Conservation (phyloP, 1,140 invertebrate species). For the Sinonovacula constricta region DNA sequence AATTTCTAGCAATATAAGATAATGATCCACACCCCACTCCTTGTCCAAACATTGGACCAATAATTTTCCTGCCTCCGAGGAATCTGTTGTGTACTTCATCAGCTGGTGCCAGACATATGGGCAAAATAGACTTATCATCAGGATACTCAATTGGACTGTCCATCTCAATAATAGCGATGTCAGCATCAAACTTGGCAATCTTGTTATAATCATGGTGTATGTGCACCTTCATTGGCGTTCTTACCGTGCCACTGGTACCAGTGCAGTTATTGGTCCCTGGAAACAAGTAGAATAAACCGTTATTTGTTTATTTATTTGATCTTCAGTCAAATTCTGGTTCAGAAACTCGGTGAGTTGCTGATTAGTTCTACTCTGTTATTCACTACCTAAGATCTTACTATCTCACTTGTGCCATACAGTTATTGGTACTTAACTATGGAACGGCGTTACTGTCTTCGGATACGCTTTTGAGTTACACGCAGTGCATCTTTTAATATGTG, state of each 20-base stretch:
- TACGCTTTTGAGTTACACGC: too few species aligned
- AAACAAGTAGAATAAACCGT: too few species aligned
- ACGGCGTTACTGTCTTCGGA: too few species aligned
- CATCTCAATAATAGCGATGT: constrained; percentile 69
- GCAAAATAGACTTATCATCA: constrained; percentile 46
- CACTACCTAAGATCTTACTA: too few species aligned
- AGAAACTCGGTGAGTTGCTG: too few species aligned
- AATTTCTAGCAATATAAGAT: too few species aligned
- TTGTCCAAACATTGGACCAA: constrained; percentile 52
- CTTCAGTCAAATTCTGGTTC: too few species aligned
- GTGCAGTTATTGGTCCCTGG: background rate
- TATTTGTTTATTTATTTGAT: too few species aligned
- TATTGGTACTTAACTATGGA: too few species aligned
- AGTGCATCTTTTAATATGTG: too few species aligned
- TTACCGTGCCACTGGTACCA: constrained; percentile 16
- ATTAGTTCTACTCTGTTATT: too few species aligned
- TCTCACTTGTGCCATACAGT: too few species aligned
- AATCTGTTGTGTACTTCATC: constrained; percentile 56
- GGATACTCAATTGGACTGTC: constrained; percentile 59
- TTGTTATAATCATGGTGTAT: constrained; percentile 53
- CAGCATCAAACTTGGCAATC: constrained; percentile 62
- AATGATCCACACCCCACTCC: constrained; percentile 72
- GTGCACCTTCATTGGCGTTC: constrained; percentile 31
- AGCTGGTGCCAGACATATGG: constrained; percentile 64
- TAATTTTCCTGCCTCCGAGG: constrained; percentile 48